These are phyloP conservation scores for Antennarius striatus DNA, from an alignment of 2,113 vertebrate genomes.

Conservation along the genomic window DNA sequence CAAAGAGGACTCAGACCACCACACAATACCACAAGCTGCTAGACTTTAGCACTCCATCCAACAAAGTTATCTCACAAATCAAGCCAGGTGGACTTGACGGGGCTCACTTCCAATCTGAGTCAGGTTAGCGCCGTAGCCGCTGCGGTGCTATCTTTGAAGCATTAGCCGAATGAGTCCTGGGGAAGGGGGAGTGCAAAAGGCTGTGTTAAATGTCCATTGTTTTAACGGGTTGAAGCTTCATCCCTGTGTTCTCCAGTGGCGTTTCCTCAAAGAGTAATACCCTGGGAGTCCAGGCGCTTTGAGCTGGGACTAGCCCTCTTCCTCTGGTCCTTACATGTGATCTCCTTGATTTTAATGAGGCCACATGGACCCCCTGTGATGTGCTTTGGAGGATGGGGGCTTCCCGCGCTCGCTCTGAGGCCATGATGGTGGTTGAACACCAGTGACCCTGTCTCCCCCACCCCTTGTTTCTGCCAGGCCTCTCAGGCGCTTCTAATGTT, in stretches of 20 bases:
- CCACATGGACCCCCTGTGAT: constrained; percentile 80
- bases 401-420: constrained; percentile 52
- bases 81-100: constrained; percentile 67
- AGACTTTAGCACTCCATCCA: constrained; percentile 60
- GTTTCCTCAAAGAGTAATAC: constrained; percentile 62
- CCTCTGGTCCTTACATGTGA: constrained; percentile 80
- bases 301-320: constrained; percentile 69
- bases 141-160: constrained; percentile 50
- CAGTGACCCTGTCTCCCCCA: constrained; percentile 63
- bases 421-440: constrained; percentile 60
- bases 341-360: constrained; percentile 84
- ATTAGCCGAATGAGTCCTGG: constrained; percentile 52
- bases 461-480: constrained; percentile 49
- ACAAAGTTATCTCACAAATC: constrained; percentile 59
- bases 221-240: constrained; percentile 56
- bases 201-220: constrained; percentile 71
- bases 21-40: constrained; percentile 46
- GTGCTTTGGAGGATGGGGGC: constrained; percentile 67
- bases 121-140: constrained; percentile 10
- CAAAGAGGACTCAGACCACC: constrained; percentile 48
- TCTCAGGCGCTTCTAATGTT: constrained; percentile 75
- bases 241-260: constrained; percentile 59
- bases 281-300: constrained; percentile 67
- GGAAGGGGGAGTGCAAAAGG: constrained; percentile 47
- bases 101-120: constrained; percentile 58